Conservation (phyloP, 1,140 invertebrate genomes). For the Carcinoscorpius rotundicauda region DNA sequence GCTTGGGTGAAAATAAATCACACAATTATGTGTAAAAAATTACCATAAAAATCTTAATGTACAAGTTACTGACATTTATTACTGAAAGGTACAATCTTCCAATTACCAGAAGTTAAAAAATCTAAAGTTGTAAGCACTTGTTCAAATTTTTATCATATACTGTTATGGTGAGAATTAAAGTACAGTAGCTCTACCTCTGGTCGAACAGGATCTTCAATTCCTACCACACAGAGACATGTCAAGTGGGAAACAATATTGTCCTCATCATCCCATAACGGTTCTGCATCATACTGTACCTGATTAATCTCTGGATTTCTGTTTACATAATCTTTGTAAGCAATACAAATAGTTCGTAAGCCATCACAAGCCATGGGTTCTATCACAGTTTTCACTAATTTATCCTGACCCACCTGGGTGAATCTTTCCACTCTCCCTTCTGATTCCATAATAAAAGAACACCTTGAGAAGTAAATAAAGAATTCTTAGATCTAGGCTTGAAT, state of each 20-base stretch:
- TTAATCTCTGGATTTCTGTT: conserved; percentile 12
- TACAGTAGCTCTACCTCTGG: conserved; percentile 52
- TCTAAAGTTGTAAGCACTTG: no score
- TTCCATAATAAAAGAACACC: conserved; percentile 90
- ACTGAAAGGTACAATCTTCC: no score
- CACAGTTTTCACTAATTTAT: conserved; percentile 80
- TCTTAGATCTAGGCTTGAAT: not conserved
- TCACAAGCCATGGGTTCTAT: conserved; percentile 99
- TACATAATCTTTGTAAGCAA: conserved; percentile 85
- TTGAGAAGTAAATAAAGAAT: conserved; percentile 49
- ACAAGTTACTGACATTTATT: no score
- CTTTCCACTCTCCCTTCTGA: conserved; percentile 77
- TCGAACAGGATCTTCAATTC: conserved; percentile 96
- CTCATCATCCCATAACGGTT: conserved; percentile 97
- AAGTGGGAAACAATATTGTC: conserved; percentile 81
- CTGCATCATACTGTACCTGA: conserved; percentile 64
- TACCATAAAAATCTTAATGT: no score
- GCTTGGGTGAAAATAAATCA: no score
- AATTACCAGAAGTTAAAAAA: no score
- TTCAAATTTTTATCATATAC: no score
- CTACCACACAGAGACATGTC: conserved; percentile 32
- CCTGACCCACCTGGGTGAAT: conserved; percentile 84
- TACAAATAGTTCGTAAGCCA: conserved; percentile 89
- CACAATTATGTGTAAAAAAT: no score
- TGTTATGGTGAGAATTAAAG: no score